Evolutionary conservation across 2,113 vertebrate genomes (phyloP).

Genomic region (Scatophagus argus): DNA sequence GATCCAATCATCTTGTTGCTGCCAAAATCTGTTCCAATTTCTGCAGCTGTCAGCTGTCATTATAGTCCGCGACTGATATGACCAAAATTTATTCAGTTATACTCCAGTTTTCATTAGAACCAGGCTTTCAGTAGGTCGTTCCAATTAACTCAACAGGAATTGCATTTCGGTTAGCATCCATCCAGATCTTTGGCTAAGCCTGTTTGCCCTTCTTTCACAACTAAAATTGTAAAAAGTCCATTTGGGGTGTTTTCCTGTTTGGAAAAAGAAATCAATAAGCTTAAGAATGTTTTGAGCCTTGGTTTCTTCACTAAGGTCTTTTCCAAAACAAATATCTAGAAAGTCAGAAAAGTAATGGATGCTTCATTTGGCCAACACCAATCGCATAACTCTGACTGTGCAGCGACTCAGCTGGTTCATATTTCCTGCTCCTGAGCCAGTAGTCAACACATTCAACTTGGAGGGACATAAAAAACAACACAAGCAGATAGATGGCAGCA

Average conservation of each 20-base stretch:
- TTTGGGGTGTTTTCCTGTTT: neutral
- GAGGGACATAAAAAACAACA: constrained; percentile 31
- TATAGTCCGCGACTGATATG: neutral
- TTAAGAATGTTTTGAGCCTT: neutral
- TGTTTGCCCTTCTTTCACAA: neutral
- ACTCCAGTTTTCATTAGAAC: neutral
- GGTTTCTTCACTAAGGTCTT: neutral
- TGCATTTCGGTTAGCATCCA: neutral
- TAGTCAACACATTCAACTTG: constrained; percentile 36
- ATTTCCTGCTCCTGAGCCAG: constrained; percentile 22
- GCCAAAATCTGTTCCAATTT: too few relatives aligned
- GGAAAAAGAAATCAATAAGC: neutral
- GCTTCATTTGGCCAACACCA: constrained; percentile 36
- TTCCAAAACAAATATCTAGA: neutral
- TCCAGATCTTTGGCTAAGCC: neutral
- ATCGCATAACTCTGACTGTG: constrained; percentile 12
- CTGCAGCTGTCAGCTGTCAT: too few relatives aligned
- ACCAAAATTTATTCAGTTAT: neutral
- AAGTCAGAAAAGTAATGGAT: constrained; percentile 14
- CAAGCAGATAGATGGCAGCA: constrained; percentile 57
- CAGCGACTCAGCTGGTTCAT: constrained; percentile 21
- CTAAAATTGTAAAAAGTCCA: neutral
- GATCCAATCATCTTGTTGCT: constrained; percentile 6
- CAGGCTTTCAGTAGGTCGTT: neutral
- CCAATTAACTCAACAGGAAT: neutral